Base-by-base conservation (phyloP, 2,888 invertebrate species). In the Schizaphis graminum region DNA sequence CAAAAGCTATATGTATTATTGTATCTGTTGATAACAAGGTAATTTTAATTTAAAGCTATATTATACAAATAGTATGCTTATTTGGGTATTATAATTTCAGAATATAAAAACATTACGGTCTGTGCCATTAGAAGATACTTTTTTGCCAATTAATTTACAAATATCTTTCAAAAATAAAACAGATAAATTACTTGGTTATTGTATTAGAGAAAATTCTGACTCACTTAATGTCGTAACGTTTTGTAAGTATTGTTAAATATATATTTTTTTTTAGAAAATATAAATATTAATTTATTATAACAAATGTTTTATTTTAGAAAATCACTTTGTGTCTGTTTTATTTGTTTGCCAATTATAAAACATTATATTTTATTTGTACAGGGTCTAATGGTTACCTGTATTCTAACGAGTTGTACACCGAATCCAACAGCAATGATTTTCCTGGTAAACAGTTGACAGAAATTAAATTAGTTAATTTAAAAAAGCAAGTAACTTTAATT, bases 321-420 rank as follows among this genome's bases (percentile, higher is more conserved):
- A 21, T 77, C 35, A 35, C 77, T 77, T 21, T 35, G 21, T 35
- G 0, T 77, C 35, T 35, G 16, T 77, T 77, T 77, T 77, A 77
- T 77, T 35, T 35, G 3, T 35, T 35, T 35, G 35, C 3, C 21
- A 8, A 35, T 35, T 77, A 77, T 77, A 7, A 35, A 21, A 67
- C 8, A 84, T 87, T 41, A 16, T 87, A 35, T 57, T 91, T 57
- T 44, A 85, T 57, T 86, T 41, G 21, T 16, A 13, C 21, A 94
- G 94, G 94, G 94, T 91, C 94, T 67, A 67, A 94, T 91, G 90
- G 90, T 8, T 94, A 49, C n/a, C 89, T 94, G n/a, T 94, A 94
- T 86, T 94, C 94, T 67, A 86, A 91, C 53, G 91, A 90, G 26
- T 87, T 94, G 47, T 94, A 94, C n/a, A 67, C 84, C 3, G 91